Base-by-base conservation (phyloP, 2,113 vertebrate genomes). In the Climacteris rufus region DNA sequence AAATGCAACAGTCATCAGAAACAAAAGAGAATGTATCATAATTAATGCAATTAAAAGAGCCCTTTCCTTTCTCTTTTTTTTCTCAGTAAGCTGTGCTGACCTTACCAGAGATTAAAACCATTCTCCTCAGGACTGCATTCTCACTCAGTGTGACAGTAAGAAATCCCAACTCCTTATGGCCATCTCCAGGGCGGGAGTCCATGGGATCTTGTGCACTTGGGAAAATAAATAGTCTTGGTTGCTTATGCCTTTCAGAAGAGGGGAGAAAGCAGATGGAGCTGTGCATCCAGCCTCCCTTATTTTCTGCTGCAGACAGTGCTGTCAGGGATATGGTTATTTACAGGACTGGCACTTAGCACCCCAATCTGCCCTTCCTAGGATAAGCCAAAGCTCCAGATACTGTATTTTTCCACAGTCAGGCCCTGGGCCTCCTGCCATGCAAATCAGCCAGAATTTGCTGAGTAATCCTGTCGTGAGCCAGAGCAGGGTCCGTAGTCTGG, bases 1-100 rank as follows among this genome's bases (percentile, higher is more conserved):
- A 97, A 97, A 93, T 84, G 92, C 70, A 96, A 93, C 87, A 96
- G 78, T 95, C 84, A 96, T 94, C 94, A 96, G 94, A 97, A 96
- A 96, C 84, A 93, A 93, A 95, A 87, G 92, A 82, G 83, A 96
- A 92, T 89, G 94, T 93, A 90, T 96, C 89, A 68, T 93, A 93
- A 97, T 95, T 96, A 96, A 93, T 95, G 77, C 83, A 87, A 88
- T 86, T 92, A 96, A 94, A 96, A 90, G 53, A 90, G 82, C 70
- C 45, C 71, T 83, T 88, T 93, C 50, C 75, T 72, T 69, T 60
- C 21, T 66, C 30, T 61, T 54, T 59, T 47, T 72, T 54, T 10
- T 7, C 65, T 74, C 85, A 61, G 63, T 85, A 91, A 87, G 10
- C 63, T 88, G 30, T 78, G 27, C 71, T 94, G 89, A 84, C 80